A percentile compares a stretch with the other conserved stretches of the same genome.
Conservation (phyloP, 2,797 vertebrate genomes). For the Carcharodon carcharias region DNA sequence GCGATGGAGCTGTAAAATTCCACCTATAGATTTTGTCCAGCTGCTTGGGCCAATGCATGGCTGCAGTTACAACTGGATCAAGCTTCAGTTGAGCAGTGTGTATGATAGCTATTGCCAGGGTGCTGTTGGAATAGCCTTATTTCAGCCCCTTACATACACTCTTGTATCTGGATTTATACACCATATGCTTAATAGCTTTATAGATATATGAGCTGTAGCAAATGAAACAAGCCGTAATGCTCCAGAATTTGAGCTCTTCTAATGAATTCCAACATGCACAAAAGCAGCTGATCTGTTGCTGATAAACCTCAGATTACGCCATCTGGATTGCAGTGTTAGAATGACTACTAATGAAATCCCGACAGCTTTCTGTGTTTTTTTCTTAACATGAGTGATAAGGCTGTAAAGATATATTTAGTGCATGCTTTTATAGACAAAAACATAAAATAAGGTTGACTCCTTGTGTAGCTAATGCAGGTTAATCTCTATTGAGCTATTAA, state of each 20-base stretch:
- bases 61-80: not conserved
- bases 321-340: constrained; percentile 12
- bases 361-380: not conserved
- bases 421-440: not conserved
- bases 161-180: not conserved
- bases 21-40: not conserved
- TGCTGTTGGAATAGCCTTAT: not conserved
- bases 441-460: not conserved
- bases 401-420: constrained; percentile 4
- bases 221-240: not conserved
- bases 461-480: not conserved
- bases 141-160: not conserved
- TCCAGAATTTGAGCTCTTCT: not conserved
- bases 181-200: constrained; percentile 2
- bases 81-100: not conserved
- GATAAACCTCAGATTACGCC: not conserved
- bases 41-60: not conserved
- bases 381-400: not conserved
- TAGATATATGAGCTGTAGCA: not conserved
- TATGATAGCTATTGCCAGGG: not conserved
- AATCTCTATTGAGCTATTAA: constrained; percentile 8
- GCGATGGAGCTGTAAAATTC: too few species aligned
- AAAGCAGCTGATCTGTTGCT: not conserved
- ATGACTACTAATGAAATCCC: constrained; percentile 24
- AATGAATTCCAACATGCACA: constrained; percentile 9